Conservation (phyloP, 2,113 vertebrate genomes). For the Mixornis gularis region DNA sequence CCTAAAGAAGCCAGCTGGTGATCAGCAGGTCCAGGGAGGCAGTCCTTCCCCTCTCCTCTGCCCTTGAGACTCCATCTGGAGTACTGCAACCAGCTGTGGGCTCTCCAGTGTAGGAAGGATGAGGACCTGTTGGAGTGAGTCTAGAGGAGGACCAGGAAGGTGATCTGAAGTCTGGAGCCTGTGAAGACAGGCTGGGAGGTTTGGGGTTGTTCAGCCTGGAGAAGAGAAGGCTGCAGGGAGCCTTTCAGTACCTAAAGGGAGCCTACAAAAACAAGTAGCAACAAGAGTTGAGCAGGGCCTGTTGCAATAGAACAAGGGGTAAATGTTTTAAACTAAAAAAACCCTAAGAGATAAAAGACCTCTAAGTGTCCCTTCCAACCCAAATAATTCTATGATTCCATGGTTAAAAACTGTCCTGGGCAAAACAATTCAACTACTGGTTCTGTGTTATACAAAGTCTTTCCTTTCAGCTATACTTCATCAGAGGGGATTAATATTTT, state of each 20-base stretch:
- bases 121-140: rapidly evolving
- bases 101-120: rapidly evolving
- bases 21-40: rapidly evolving
- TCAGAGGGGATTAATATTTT: not conserved
- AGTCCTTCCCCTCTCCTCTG: not conserved
- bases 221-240: not conserved
- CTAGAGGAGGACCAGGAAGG: not conserved
- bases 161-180: not conserved
- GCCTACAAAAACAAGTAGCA: not conserved
- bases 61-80: not conserved
- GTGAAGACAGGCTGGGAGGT: not conserved
- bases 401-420: not conserved
- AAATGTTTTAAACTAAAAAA: not conserved
- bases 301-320: not conserved
- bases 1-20: rapidly evolving
- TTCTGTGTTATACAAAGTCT: not conserved
- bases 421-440: not conserved
- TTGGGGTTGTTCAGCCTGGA: not conserved
- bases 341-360: not conserved
- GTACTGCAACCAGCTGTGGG: not conserved
- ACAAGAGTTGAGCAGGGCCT: not conserved
- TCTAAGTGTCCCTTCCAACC: not conserved
- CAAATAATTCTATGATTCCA: not conserved
- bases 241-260: not conserved
- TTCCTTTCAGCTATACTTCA: not conserved